Evolutionary conservation across 1,140 invertebrate species (phyloP).

Genomic region (Hesperophylax magnus): DNA sequence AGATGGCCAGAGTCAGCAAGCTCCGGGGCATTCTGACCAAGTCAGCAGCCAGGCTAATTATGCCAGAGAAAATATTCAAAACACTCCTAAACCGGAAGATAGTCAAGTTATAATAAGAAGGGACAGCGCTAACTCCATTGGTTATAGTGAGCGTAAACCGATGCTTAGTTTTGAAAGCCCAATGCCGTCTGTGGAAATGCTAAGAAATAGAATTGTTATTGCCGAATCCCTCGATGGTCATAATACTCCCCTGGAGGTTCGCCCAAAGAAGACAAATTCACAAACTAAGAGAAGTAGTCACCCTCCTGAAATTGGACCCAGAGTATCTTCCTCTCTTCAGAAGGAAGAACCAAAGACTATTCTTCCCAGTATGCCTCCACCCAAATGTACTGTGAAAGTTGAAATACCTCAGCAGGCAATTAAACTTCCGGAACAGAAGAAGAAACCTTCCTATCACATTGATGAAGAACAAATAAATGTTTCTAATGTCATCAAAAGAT

Average conservation of each 20-base stretch:
- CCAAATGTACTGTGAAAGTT: neutral
- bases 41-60: neutral
- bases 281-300: slow-evolving; percentile 1
- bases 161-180: slow-evolving; percentile 55
- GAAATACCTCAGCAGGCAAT: neutral
- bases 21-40: neutral
- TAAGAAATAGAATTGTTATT: slow-evolving; percentile 18
- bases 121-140: slow-evolving; percentile 48
- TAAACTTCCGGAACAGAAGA: slow-evolving; percentile 17
- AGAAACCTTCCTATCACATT: slow-evolving; percentile 12
- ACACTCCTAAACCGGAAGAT: slow-evolving; percentile 18
- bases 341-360: neutral
- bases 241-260: neutral
- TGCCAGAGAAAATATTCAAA: neutral
- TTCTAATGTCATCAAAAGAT: slow-evolving; percentile 54
- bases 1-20: neutral
- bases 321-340: slow-evolving; percentile 5
- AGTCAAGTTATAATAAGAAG: slow-evolving; percentile 51
- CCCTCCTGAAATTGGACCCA: neutral
- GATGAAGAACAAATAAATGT: slow-evolving; percentile 48
- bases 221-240: neutral
- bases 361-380: neutral
- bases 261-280: neutral
- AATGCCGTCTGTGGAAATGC: slow-evolving; percentile 22
- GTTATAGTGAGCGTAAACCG: slow-evolving; percentile 42